A percentile compares a stretch with the other conserved stretches of the same genome.
Evolutionary conservation across 2,888 invertebrate genomes (phyloP).

Genomic region (Teleogryllus oceanicus): DNA sequence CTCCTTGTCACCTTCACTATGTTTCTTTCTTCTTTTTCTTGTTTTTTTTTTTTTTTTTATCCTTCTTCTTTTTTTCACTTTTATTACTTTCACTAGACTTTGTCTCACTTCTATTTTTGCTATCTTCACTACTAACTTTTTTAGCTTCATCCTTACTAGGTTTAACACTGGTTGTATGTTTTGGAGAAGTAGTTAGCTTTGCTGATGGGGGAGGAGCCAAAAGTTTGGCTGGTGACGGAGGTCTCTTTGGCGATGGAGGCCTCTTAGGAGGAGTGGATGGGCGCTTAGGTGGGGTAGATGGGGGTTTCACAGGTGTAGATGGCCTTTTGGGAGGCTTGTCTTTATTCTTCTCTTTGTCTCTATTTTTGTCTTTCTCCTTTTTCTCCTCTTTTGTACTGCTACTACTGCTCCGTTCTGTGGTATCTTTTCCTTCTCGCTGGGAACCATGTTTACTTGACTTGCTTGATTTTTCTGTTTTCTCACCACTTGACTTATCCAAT

Average conservation of each 20-base stretch:
- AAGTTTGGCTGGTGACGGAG: slow-evolving; percentile 40
- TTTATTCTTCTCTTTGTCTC: slow-evolving; percentile 54
- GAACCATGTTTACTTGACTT: slow-evolving; percentile 40
- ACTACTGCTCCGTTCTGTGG: slow-evolving; percentile 49
- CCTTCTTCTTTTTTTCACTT: slow-evolving; percentile 40
- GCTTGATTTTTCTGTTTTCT: slow-evolving; percentile 58
- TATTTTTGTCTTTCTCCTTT: slow-evolving; percentile 54
- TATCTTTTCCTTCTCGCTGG: slow-evolving; percentile 45
- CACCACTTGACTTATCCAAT: slow-evolving; percentile 48
- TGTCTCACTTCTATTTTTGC: slow-evolving; percentile 32
- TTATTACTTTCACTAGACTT: slow-evolving; percentile 31
- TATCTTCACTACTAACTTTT: slow-evolving; percentile 40
- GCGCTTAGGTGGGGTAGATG: slow-evolving; percentile 30
- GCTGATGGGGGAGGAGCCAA: slow-evolving; percentile 41
- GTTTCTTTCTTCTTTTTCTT: slow-evolving; percentile 56
- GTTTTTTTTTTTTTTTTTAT: slow-evolving; percentile 56
- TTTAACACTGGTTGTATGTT: slow-evolving; percentile 31
- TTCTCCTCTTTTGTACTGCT: slow-evolving; percentile 54
- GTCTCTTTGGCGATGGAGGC: slow-evolving; percentile 46
- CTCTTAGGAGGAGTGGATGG: slow-evolving; percentile 40
- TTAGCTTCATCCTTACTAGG: slow-evolving; percentile 46
- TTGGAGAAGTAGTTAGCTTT: slow-evolving; percentile 44
- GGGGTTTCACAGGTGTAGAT: slow-evolving; percentile 25
- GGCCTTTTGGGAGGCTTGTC: slow-evolving; percentile 45
- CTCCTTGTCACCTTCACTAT: slow-evolving; percentile 41